These are phyloP conservation scores for Nycticebus coucang DNA, from an alignment of 2,113 vertebrate species.

Conservation along the genomic window DNA sequence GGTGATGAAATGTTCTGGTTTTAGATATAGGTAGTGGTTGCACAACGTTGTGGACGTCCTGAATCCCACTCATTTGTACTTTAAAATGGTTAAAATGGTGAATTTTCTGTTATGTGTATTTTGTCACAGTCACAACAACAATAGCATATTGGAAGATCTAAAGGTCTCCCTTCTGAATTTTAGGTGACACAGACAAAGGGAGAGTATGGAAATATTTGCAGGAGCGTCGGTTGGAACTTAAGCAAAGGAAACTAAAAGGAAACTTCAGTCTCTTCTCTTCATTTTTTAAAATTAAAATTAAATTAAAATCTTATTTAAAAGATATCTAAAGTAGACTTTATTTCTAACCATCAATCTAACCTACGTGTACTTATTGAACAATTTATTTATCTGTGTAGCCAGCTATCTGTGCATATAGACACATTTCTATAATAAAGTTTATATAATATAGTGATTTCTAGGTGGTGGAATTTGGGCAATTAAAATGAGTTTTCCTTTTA, in stretches of 20 bases:
- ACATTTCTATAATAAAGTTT: not conserved
- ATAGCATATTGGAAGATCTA: not conserved
- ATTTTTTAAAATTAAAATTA: slow-evolving; percentile 10
- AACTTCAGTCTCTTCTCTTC: not conserved
- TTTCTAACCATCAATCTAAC: not conserved
- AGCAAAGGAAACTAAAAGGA: not conserved
- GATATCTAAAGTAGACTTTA: not conserved
- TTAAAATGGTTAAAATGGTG: not conserved
- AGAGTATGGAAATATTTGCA: not conserved
- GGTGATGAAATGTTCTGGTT: not conserved
- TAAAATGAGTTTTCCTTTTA: not conserved
- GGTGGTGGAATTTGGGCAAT: not conserved
- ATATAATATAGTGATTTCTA: not conserved
- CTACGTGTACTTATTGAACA: not conserved
- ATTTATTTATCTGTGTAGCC: not conserved
- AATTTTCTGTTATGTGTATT: not conserved
- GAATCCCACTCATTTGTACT: not conserved
- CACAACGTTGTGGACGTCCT: not conserved
- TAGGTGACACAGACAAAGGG: not conserved
- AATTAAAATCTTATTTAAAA: slow-evolving; percentile 18
- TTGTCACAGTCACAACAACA: not conserved
- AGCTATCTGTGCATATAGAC: not conserved
- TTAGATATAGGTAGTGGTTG: not conserved
- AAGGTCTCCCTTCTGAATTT: not conserved
- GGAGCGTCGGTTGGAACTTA: not conserved